Conservation (phyloP, 2,113 vertebrate species). For the Albula goreensis region DNA sequence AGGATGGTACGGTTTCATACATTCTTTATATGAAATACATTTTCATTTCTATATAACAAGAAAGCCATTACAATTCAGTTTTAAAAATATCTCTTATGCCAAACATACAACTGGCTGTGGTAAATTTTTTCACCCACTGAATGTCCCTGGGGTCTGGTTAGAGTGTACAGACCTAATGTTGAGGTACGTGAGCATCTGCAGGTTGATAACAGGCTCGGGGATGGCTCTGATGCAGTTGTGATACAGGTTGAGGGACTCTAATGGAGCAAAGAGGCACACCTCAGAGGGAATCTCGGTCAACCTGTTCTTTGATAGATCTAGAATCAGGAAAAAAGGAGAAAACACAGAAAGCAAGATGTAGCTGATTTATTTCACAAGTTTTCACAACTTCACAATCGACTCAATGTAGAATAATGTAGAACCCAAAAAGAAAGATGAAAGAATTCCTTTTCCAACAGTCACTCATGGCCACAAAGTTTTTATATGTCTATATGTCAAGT, state of each 20-base stretch:
- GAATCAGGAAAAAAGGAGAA: constrained; percentile 29
- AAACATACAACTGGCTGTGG: background rate
- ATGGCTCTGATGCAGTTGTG: constrained; percentile 97
- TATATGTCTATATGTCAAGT: background rate
- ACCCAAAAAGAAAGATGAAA: background rate
- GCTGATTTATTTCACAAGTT: background rate
- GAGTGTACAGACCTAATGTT: constrained; percentile 85
- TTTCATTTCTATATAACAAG: background rate
- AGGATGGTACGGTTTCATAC: too few relatives aligned
- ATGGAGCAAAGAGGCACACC: constrained; percentile 90
- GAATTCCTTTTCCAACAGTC: background rate
- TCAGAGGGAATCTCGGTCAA: constrained; percentile 93
- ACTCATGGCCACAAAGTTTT: background rate
- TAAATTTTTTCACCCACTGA: background rate
- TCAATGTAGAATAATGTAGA: too few relatives aligned
- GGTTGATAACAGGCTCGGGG: constrained; percentile 93
- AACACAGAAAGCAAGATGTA: background rate
- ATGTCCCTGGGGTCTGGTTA: background rate
- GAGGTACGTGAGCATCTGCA: constrained; percentile 96
- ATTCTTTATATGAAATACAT: background rate
- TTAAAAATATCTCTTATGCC: background rate
- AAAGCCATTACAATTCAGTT: background rate
- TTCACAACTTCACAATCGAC: background rate
- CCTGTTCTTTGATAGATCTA: constrained; percentile 97
- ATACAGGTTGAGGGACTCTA: constrained; percentile 95